These are phyloP conservation scores for Nemotelus nigrinus DNA, from an alignment of 2,888 invertebrate genomes.

Conservation along the genomic window DNA sequence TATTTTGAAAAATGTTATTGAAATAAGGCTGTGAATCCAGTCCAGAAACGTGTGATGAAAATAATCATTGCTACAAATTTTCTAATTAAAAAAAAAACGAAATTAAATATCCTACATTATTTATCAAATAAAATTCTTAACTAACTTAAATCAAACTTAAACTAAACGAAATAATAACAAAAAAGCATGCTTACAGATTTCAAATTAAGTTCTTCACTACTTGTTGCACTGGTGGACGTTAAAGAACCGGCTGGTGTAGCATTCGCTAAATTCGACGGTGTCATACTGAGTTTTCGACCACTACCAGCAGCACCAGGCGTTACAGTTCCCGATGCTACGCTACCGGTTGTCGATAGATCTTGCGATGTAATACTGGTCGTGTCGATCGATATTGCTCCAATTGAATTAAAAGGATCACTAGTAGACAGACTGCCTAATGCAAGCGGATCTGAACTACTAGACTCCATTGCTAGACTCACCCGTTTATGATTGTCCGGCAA, in stretches of 20 bases:
- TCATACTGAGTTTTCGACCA: constrained; percentile 23
- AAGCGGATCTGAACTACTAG: constrained; percentile 47
- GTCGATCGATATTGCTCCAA: constrained; percentile 37
- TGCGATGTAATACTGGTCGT: constrained; percentile 18
- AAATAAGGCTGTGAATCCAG: background rate
- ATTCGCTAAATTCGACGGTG: constrained; percentile 28
- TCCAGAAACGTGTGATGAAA: background rate
- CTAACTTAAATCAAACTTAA: constrained; percentile 48
- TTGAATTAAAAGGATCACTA: constrained; percentile 61
- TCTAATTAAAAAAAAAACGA: background rate
- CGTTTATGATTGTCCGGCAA: constrained; percentile 98
- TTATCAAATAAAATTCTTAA: constrained; percentile 40
- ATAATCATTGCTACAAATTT: background rate
- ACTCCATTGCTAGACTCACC: constrained; percentile 76
- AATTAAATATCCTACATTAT: background rate
- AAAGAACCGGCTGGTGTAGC: constrained; percentile 65
- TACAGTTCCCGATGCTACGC: constrained; percentile 50
- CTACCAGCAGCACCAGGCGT: constrained; percentile 57
- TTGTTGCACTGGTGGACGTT: constrained; percentile 68
- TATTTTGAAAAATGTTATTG: too few species aligned
- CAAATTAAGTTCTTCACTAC: constrained; percentile 66
- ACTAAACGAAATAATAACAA: constrained; percentile 52
- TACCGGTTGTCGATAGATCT: constrained; percentile 38
- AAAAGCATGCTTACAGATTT: constrained; percentile 64
- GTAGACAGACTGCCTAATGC: constrained; percentile 56